Base-by-base conservation (phyloP, 1,140 invertebrate species). In the Cyrtorhinus lividipennis region DNA sequence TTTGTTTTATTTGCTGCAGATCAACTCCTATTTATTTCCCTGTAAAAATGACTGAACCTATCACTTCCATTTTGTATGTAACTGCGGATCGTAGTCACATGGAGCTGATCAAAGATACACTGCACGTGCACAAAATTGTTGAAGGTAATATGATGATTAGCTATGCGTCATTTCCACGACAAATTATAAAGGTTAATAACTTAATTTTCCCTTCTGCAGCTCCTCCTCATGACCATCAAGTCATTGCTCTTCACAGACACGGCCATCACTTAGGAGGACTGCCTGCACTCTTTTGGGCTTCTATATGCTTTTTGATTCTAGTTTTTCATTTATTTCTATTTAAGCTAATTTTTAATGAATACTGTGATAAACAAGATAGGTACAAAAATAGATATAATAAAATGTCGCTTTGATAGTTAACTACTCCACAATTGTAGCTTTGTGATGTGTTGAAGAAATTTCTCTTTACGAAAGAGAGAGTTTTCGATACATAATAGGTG, bases 261-360 rank as follows among this genome's bases (percentile, higher is more conserved):
- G 93, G 93, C 0, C 87, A 93, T 76, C 86, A 87, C 67, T 79
- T 92, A 63, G 92, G 91, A 56, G 91, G 92, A 0, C 74, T 96
- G 62, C 92, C 93, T 22, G 88, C 88, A 0, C 76, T 96, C 38
- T 95, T 97, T 75, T 96, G 94, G 94, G 82, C 93, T 0, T 86
- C 89, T 18, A 87, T 97, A 66, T 85, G 85, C 69, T 83, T 90
- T 71, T 79, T 97, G 62, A 91, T 97, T 66, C 79, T 94, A 65
- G 80, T 95, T 66, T 97, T 97, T 75, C 94, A 97, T 77, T 76
- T 96, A 65, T 97, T 97, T 77, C 79, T 97, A 8, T 91, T 89
- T 75, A 92, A 93, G 76, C 79, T 97, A 60, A 91, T 97, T 66
- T 88, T 91, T 73, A 92, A 90, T 69, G 92, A 95, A 72, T 92